Evolutionary conservation across 1,140 invertebrate species (phyloP).

Genomic region (Drosophila subpulchrella): DNA sequence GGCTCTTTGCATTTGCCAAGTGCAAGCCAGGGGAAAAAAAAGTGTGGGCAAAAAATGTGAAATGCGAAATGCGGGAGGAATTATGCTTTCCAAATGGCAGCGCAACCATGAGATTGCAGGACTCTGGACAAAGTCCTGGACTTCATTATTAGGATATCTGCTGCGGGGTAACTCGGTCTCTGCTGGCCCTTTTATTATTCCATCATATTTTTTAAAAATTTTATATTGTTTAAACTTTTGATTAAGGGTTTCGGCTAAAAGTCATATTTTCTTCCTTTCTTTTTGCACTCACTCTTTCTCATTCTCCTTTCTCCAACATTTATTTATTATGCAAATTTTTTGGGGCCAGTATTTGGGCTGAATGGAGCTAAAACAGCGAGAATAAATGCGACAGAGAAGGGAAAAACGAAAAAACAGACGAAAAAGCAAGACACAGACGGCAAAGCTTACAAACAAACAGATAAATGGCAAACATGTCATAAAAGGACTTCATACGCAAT

Average conservation of each 20-base stretch:
- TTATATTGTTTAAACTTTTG: conserved; percentile 79
- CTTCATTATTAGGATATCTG: conserved; percentile 66
- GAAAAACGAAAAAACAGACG: conserved; percentile 7
- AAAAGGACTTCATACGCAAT: conserved; percentile 73
- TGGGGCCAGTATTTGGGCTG: conserved; percentile 54
- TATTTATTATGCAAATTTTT: conserved; percentile 76
- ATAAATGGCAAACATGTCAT: conserved; percentile 77
- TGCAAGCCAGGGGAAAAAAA: conserved; percentile 37
- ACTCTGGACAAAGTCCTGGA: conserved; percentile 10
- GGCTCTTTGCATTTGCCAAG: conserved; percentile 69
- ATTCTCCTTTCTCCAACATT: conserved; percentile 26
- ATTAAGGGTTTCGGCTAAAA: conserved; percentile 67
- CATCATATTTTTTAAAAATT: conserved; percentile 67
- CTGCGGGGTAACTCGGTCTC: conserved; percentile 11
- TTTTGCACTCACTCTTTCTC: not conserved
- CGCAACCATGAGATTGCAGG: conserved; percentile 8
- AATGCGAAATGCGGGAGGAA: conserved; percentile 11
- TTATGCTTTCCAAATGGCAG: conserved; percentile 30
- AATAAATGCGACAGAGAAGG: conserved; percentile 20
- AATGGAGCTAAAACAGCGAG: conserved; percentile 19
- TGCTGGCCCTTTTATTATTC: conserved; percentile 33
- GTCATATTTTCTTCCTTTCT: conserved; percentile 36
- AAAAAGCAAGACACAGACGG: conserved; percentile 26
- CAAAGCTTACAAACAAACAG: conserved; percentile 60
- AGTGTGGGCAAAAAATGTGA: conserved; percentile 11